Evolutionary conservation across 1,140 invertebrate species (phyloP).

Genomic region (Lepidostoma basale): DNA sequence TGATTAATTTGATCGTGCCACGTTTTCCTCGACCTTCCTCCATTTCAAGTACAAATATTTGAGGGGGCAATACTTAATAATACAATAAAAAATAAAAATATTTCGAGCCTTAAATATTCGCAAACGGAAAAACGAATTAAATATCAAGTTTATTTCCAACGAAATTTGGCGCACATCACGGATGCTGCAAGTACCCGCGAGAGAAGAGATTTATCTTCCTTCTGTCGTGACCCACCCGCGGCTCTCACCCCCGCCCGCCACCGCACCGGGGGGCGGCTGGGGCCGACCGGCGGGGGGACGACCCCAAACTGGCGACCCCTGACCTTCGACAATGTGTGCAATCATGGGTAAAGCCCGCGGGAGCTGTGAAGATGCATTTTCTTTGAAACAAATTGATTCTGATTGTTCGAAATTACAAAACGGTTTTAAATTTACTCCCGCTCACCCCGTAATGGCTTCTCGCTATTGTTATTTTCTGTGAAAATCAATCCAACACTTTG

Average conservation of each 20-base stretch:
- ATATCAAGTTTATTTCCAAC: constrained; percentile 13
- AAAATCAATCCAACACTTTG: too few species aligned
- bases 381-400: constrained; percentile 9
- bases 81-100: too few species aligned
- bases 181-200: constrained; percentile 22
- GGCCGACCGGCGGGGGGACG: background rate
- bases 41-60: too few species aligned
- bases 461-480: too few species aligned
- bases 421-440: background rate
- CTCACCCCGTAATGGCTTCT: too few species aligned
- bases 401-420: background rate
- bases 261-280: background rate
- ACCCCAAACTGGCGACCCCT: constrained; percentile 23
- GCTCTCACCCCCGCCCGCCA: constrained; percentile 11
- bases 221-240: constrained; percentile 37
- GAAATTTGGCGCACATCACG: constrained; percentile 22
- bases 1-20: too few species aligned
- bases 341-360: constrained; percentile 7
- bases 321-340: constrained; percentile 28
- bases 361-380: constrained; percentile 5
- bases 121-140: too few species aligned
- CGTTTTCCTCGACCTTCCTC: too few species aligned
- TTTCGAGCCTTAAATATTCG: too few species aligned
- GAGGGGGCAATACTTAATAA: too few species aligned
- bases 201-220: constrained; percentile 47